Conservation (phyloP, 2,888 invertebrate species). For the Conops quadrifasciatus region DNA sequence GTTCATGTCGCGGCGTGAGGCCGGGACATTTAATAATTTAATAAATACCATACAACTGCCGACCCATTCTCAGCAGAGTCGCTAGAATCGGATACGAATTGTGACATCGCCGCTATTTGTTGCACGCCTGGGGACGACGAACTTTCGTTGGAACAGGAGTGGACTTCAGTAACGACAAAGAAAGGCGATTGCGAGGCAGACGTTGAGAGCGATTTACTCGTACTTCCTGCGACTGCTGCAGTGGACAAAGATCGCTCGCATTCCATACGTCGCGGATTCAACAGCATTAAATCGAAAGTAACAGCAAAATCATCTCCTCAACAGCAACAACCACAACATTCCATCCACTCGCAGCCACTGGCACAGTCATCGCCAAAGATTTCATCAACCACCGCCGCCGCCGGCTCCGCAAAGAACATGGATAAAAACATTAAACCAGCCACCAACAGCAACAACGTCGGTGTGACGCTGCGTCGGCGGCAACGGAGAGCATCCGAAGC, state of each 20-base stretch:
- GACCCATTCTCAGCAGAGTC: conserved; percentile 42
- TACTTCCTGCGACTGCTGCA: conserved; percentile 49
- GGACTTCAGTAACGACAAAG: conserved; percentile 34
- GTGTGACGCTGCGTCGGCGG: conserved; percentile 53
- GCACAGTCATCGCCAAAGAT: conserved; percentile 17
- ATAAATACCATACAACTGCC: too few species aligned
- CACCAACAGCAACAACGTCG: conserved; percentile 40
- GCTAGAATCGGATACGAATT: conserved; percentile 59
- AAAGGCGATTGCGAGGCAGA: conserved; percentile 59
- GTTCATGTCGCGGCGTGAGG: conserved; percentile 2
- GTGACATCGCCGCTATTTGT: conserved; percentile 55
- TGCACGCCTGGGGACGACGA: conserved; percentile 58
- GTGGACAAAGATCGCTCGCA: conserved; percentile 53
- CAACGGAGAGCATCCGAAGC: conserved; percentile 51
- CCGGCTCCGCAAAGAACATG: conserved; percentile 37
- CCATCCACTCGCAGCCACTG: conserved; percentile 15
- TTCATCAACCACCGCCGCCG: conserved; percentile 1
- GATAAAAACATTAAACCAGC: conserved; percentile 46
- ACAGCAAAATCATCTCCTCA: conserved; percentile 51
- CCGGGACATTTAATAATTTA: too few species aligned
- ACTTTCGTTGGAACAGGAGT: conserved; percentile 50
- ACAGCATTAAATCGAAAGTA: conserved; percentile 60
- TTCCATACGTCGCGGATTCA: conserved; percentile 56
- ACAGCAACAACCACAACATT: conserved; percentile 33
- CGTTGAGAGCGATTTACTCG: conserved; percentile 52